A percentile compares a stretch with the other conserved stretches of the same genome.
These are phyloP conservation scores for Tetranychus cinnabarinus DNA, from an alignment of 1,140 invertebrate species.

Conservation along the genomic window DNA sequence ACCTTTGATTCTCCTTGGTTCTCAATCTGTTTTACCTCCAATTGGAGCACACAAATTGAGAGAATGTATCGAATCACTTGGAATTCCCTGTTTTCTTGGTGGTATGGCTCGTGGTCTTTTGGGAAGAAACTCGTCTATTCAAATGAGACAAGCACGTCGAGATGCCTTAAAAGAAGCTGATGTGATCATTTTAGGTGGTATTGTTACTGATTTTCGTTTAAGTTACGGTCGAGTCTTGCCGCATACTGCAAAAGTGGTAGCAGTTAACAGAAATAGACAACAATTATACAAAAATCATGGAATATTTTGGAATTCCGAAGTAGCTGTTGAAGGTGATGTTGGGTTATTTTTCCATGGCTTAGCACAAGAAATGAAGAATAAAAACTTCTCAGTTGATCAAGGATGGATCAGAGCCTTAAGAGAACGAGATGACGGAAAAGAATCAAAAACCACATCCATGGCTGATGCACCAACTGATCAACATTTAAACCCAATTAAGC, in stretches of 20 bases:
- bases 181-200: conserved; percentile 33
- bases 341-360: conserved; percentile 28
- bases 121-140: conserved; percentile 21
- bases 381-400: conserved; percentile 23
- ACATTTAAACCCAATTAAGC: conserved; percentile 35
- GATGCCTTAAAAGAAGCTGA: conserved; percentile 38
- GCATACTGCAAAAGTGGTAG: conserved; percentile 31
- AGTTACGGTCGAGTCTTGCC: conserved; percentile 33
- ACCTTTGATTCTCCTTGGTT: conserved; percentile 34
- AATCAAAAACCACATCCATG: conserved; percentile 26
- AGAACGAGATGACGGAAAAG: conserved; percentile 28
- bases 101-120: conserved; percentile 38
- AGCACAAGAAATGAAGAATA: conserved; percentile 14
- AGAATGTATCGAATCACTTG: conserved; percentile 26
- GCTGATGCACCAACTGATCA: conserved; percentile 24
- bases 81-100: conserved; percentile 35
- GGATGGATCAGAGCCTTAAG: conserved; percentile 29
- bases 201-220: conserved; percentile 39
- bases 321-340: conserved; percentile 32
- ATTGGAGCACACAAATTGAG: conserved; percentile 25
- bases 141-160: conserved; percentile 31
- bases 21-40: conserved; percentile 33
- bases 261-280: conserved; percentile 31
- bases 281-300: conserved; percentile 37
- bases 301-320: conserved; percentile 37